Evolutionary conservation across 1,140 invertebrate species (phyloP), one percentile per base, ranked within the genome.

Genomic region (Orius insidiosus): DNA sequence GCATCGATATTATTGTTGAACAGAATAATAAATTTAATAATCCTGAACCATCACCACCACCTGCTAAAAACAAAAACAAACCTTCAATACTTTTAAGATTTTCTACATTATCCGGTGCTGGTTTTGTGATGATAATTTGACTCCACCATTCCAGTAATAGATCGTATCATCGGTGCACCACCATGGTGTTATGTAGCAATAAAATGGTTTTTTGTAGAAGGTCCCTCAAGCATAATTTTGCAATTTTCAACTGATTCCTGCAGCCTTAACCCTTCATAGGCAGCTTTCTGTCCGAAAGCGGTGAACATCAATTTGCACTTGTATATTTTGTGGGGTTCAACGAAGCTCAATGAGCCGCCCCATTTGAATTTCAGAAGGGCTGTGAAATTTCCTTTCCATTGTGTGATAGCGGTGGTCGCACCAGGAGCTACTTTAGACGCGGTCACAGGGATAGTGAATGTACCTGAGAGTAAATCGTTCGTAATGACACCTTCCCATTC

Each of bases 121-220:
- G 48, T n/a, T 43, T 45, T 15, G 18, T 48, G 31, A 49, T 10
- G 24, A 42, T 13, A 52, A 15, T 24, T 49, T 41, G 5, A 39
- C 38, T 37, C 46, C 47, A 13, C 51, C 51, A 34, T 24, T 45
- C 47, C 47, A 52, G 11, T 45, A 45, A 41, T 49, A 52, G 8
- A 48, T 15, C 15, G 31, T 46, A 5, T 33, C 35, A 13, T 52
- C 45, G 19, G 39, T 34, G 37, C 51, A 52, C 40, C 48, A 43
- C 33, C 48, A 52, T 5, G 51, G 51, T 10, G 46, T 38, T 9
- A 52, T 8, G 8, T 49, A 45, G 30, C 51, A 52, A 33, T 42
- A 52, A 35, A 52, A 49, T 34, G 51, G 44, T 10, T 46, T 46
- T 33, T 48, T 31, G 13, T 49, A 49, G 19, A 24, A 49, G 5